A percentile compares a stretch with the other conserved stretches of the same genome.
These are phyloP conservation scores for Bombus confusus DNA, from an alignment of 1,140 invertebrate genomes.

Conservation along the genomic window DNA sequence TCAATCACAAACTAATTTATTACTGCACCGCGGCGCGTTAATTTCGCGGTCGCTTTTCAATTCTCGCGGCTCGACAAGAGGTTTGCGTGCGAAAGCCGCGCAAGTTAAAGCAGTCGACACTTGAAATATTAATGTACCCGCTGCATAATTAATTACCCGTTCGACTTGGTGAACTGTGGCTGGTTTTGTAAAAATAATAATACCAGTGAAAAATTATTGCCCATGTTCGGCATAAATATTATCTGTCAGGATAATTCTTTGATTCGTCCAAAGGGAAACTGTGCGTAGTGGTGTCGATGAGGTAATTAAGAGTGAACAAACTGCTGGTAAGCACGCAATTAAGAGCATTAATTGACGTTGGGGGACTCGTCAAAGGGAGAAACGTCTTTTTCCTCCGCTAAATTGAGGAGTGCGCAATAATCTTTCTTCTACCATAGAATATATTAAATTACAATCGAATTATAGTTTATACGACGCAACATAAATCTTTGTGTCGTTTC, in stretches of 20 bases:
- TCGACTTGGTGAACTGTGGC: neutral
- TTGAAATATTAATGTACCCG: slow-evolving; percentile 25
- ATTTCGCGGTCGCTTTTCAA: neutral
- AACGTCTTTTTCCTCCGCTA: neutral
- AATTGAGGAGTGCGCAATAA: neutral
- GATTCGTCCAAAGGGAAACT: slow-evolving; percentile 10
- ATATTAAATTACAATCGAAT: neutral
- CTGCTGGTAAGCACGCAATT: slow-evolving; percentile 31
- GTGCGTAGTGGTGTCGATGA: neutral
- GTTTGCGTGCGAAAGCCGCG: slow-evolving; percentile 25
- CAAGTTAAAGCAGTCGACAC: slow-evolving; percentile 12
- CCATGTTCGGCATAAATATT: slow-evolving; percentile 38
- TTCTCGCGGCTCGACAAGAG: neutral
- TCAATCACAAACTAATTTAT: slow-evolving; percentile 6
- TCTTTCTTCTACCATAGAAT: neutral
- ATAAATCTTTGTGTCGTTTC: neutral
- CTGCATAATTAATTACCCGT: slow-evolving; percentile 29
- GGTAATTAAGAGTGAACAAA: slow-evolving; percentile 36
- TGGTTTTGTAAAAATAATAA: slow-evolving; percentile 22
- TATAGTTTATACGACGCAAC: neutral
- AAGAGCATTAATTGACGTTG: slow-evolving; percentile 33
- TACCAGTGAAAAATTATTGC: neutral
- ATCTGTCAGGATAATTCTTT: slow-evolving; percentile 15
- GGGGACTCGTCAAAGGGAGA: neutral
- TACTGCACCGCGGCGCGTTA: neutral